Conservation (phyloP, 2,113 vertebrate species). For the Corythaeola cristata region DNA sequence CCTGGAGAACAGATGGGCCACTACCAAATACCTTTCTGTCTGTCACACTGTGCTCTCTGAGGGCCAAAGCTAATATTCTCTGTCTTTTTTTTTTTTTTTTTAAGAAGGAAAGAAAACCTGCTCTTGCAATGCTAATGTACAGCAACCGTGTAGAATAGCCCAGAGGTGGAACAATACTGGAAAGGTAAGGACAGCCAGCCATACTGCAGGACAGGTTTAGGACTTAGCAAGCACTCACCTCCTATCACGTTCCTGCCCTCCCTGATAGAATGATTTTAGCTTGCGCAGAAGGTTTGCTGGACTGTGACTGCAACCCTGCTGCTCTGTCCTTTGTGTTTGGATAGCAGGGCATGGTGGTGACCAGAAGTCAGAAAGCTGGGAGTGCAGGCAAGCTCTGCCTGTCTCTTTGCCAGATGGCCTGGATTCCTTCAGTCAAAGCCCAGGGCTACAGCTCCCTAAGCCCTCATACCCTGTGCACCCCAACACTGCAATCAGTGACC, state of each 20-base stretch:
- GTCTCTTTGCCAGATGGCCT: neutral
- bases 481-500: neutral
- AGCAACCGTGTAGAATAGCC: neutral
- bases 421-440: neutral
- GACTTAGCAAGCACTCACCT: neutral
- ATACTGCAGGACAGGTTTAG: constrained; percentile 50
- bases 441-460: neutral
- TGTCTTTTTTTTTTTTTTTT: neutral
- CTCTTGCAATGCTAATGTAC: neutral
- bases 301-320: neutral
- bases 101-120: neutral
- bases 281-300: neutral
- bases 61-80: too few relatives aligned
- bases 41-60: neutral
- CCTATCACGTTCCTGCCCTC: neutral
- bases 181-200: neutral
- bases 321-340: neutral
- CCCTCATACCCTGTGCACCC: accelerated
- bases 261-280: neutral
- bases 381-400: neutral
- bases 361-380: neutral
- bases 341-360: neutral
- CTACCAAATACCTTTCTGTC: neutral
- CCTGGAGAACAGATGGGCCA: neutral
- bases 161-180: neutral